Conservation (phyloP, 2,113 vertebrate species). For the Daubentonia madagascariensis region DNA sequence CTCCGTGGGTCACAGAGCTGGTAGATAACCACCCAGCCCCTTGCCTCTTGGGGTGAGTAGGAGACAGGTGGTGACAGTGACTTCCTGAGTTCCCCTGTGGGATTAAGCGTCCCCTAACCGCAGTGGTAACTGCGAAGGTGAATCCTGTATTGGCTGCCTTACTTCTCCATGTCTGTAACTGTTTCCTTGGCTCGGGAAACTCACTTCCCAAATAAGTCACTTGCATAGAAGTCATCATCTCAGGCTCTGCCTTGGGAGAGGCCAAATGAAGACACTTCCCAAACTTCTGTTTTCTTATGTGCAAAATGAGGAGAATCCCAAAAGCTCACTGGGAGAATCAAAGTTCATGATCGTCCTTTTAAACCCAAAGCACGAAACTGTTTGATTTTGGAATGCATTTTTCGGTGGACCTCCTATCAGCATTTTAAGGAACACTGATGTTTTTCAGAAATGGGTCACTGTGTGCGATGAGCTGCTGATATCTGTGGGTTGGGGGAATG, state of each 20-base stretch:
- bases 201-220: not conserved
- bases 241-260: not conserved
- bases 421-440: not conserved
- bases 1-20: accelerated
- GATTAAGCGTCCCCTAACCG: accelerated
- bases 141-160: accelerated
- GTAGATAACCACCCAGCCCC: no score
- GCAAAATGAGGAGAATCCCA: accelerated
- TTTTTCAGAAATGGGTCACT: not conserved
- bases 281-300: accelerated
- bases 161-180: accelerated
- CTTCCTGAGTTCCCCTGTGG: no score
- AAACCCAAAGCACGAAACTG: not conserved
- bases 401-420: not conserved
- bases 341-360: accelerated
- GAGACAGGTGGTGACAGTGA: not conserved
- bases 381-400: accelerated
- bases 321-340: not conserved
- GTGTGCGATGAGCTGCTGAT: accelerated
- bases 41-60: not conserved
- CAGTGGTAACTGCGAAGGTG: accelerated
- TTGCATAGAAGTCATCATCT: accelerated
- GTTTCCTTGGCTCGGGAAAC: not conserved
- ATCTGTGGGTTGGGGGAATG: no score
- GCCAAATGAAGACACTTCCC: no score